These are phyloP conservation scores for Ormyrus nitidulus DNA, from an alignment of 2,888 invertebrate genomes.

Conservation along the genomic window DNA sequence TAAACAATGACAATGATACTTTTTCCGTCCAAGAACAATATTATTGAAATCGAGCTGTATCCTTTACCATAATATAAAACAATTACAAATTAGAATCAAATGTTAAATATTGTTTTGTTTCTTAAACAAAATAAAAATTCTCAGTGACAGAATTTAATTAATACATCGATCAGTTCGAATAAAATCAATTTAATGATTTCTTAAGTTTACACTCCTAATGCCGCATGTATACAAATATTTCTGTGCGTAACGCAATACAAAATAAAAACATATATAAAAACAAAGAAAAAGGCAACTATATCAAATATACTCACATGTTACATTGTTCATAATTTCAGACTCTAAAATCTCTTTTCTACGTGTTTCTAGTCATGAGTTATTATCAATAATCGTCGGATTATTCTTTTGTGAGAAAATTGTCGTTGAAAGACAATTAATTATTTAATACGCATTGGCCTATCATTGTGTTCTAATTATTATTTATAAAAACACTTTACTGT, in stretches of 20 bases:
- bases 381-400: constrained; percentile 9
- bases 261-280: constrained; percentile 28
- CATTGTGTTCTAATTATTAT: constrained; percentile 18
- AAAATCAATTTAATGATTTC: neutral
- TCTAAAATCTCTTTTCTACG: constrained; percentile 38
- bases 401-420: constrained; percentile 8
- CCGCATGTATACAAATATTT: no score
- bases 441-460: constrained; percentile 28
- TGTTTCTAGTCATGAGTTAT: neutral
- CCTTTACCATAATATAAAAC: no score
- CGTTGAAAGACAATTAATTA: constrained; percentile 1
- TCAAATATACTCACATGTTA: constrained; percentile 26
- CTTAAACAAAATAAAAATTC: no score
- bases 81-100: no score
- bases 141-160: no score
- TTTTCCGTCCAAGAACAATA: no score
- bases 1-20: neutral
- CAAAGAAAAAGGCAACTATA: constrained; percentile 5
- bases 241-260: neutral
- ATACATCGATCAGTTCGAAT: neutral
- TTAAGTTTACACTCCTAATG: neutral
- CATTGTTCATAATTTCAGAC: constrained; percentile 44
- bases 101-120: no score
- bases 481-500: neutral
- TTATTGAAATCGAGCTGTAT: no score